phyloP scores from a whole-genome alignment of 2,888 invertebrate genomes.

The Leptinotarsa juncta region DNA sequence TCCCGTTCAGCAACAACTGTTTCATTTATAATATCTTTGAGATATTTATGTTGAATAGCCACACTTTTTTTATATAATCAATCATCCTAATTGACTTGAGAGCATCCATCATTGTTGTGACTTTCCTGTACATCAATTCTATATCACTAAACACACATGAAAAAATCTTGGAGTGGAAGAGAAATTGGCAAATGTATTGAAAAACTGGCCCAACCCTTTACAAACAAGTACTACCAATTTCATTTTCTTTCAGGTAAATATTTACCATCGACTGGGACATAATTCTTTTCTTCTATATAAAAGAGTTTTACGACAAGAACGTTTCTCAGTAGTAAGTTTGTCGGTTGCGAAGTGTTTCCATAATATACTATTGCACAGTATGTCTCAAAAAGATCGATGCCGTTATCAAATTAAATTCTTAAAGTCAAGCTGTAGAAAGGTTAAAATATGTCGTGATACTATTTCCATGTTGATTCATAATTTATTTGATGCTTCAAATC shows the following conservation, averaged over 20 bases:
- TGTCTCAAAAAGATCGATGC: not conserved
- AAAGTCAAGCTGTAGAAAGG: too few relatives aligned
- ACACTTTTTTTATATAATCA: not conserved
- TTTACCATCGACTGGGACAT: constrained; percentile 33
- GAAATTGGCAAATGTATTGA: not conserved
- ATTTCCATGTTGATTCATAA: too few relatives aligned
- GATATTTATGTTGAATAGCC: not conserved
- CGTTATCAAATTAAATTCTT: not conserved
- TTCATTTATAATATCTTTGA: not conserved
- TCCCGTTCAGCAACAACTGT: not conserved
- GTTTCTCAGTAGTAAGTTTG: not conserved
- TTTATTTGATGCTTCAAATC: too few relatives aligned
- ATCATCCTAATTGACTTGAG: constrained; percentile 3
- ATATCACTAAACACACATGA: not conserved
- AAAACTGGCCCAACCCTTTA: constrained; percentile 19
- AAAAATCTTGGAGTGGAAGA: constrained; percentile 3
- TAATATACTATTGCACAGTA: not conserved
- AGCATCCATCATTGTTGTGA: not conserved
- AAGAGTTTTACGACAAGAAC: constrained; percentile 10
- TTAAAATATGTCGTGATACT: too few relatives aligned
- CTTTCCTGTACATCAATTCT: not conserved
- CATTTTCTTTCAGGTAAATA: constrained; percentile 31
- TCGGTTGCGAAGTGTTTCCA: not conserved
- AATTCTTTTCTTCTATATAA: constrained; percentile 28
- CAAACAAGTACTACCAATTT: constrained; percentile 28